These are phyloP conservation scores for Cataglyphis hispanica DNA, from an alignment of 1,140 invertebrate species.

Conservation along the genomic window DNA sequence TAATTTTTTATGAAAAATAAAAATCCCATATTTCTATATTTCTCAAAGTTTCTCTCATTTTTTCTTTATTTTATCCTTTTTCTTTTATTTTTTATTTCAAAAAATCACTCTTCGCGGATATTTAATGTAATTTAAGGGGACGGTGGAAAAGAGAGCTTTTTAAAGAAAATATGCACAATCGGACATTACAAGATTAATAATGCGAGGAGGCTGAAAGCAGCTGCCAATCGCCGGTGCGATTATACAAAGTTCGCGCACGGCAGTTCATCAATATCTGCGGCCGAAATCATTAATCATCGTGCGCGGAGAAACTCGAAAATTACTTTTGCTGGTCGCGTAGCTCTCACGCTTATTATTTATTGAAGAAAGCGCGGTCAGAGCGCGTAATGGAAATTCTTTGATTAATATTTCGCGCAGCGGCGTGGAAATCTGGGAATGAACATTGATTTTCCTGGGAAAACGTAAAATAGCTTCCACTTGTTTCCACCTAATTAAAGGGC, in stretches of 20 bases:
- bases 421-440: constrained; percentile 39
- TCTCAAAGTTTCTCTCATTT: background rate
- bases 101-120: background rate
- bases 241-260: constrained; percentile 54
- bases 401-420: constrained; percentile 54
- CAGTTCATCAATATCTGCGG: constrained; percentile 69
- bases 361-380: constrained; percentile 45
- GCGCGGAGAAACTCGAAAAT: constrained; percentile 45
- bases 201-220: constrained; percentile 62
- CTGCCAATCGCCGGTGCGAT: constrained; percentile 65
- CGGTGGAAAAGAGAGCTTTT: background rate
- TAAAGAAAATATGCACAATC: constrained; percentile 50
- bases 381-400: constrained; percentile 48
- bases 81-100: background rate
- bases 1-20: background rate
- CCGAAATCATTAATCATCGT: constrained; percentile 71
- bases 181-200: constrained; percentile 66
- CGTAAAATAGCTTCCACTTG: constrained; percentile 3
- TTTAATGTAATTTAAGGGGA: constrained; percentile 3
- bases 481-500: constrained; percentile 22
- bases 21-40: background rate
- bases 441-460: constrained; percentile 25
- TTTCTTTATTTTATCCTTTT: background rate
- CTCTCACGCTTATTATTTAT: constrained; percentile 68
- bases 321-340: constrained; percentile 48